Evolutionary conservation across 2,888 invertebrate genomes (phyloP).

Genomic region (Drosophila peninsularis): DNA sequence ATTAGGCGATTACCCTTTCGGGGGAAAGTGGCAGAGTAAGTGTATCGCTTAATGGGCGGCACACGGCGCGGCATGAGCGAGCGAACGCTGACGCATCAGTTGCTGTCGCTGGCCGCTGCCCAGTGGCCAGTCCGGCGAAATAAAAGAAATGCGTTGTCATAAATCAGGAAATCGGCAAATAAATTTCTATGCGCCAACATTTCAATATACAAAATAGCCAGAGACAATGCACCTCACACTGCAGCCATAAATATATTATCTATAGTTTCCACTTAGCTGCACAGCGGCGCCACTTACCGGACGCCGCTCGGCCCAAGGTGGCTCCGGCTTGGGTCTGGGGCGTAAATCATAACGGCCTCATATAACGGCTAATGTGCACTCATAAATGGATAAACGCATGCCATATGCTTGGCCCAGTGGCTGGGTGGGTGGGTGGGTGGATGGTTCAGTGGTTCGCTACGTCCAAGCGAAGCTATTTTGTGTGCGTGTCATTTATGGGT

Average conservation of each 20-base stretch:
- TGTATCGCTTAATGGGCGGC: slow-evolving; percentile 60
- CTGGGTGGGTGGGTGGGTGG: background rate
- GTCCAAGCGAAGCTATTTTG: slow-evolving; percentile 31
- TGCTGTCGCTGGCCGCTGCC: slow-evolving; percentile 40
- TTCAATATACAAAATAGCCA: slow-evolving; percentile 74
- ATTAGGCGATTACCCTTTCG: slow-evolving; percentile 51
- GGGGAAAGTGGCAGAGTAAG: slow-evolving; percentile 18
- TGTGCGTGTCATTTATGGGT: slow-evolving; percentile 73
- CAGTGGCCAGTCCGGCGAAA: slow-evolving; percentile 17
- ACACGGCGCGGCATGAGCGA: slow-evolving; percentile 55
- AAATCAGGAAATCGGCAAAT: slow-evolving; percentile 73
- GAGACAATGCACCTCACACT: slow-evolving; percentile 50
- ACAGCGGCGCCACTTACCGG: slow-evolving; percentile 80
- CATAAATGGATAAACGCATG: slow-evolving; percentile 76
- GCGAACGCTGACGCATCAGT: slow-evolving; percentile 74
- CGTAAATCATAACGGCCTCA: slow-evolving; percentile 81
- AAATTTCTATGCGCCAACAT: slow-evolving; percentile 74
- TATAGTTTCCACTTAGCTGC: slow-evolving; percentile 84
- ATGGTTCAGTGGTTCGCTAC: slow-evolving; percentile 2
- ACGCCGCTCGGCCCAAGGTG: slow-evolving; percentile 51
- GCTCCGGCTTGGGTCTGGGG: slow-evolving; percentile 12
- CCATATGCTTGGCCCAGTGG: slow-evolving; percentile 53
- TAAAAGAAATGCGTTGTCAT: slow-evolving; percentile 70
- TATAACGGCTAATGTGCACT: slow-evolving; percentile 72
- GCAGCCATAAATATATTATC: slow-evolving; percentile 81